Base-by-base conservation (phyloP, 2,888 invertebrate genomes). In the Poecilobothrus nobilitatus region DNA sequence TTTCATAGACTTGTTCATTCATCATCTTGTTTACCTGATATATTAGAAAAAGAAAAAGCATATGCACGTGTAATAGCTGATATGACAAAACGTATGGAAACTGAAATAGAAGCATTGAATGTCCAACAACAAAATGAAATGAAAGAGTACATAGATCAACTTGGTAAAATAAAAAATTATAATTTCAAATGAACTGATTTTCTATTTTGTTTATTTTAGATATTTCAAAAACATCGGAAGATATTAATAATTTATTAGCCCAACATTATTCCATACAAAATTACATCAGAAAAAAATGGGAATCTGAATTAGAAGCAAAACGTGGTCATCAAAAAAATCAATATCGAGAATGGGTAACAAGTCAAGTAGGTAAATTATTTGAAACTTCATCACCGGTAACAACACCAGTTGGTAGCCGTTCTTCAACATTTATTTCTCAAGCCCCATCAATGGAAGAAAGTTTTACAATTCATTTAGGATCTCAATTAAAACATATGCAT, bases 401-500 rank as follows among this genome's bases (percentile, higher is more conserved):
- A 7, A 78, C 79, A 0, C 78, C 80, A 5, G 67, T 81, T 37
- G 81, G 81, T n/a, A 81, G 80, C 73, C 78, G 81, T 10, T 82
- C 82, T 3, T 81, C 82, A 9, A 82, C 82, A 81, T 82, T 81
- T 68, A 75, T 81, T 15, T 79, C 81, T 2, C 82, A 81, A 70
- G 80, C 79, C 70, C 82, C 82, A 1, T 81, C 81, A 3, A 81
- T 94, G 76, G 96, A 97, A 83, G 97, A 97, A 84, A 96, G 95
- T 82, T 98, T 97, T 81, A 98, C 97, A 22, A 97, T 98, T 77
- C 96, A 97, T 84, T 85, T 97, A 72, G 97, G 98, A 67, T 95
- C 97, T 6, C 99, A 99, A 83, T 87, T 98, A 80, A 99, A 99
- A 81, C 97, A 97, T 78, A 98, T 96, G 86, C 97, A 99, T 82